A percentile compares a stretch with the other conserved stretches of the same genome.
phyloP scores from a whole-genome alignment of 2,113 vertebrate genomes.

The Sylvia atricapilla region DNA sequence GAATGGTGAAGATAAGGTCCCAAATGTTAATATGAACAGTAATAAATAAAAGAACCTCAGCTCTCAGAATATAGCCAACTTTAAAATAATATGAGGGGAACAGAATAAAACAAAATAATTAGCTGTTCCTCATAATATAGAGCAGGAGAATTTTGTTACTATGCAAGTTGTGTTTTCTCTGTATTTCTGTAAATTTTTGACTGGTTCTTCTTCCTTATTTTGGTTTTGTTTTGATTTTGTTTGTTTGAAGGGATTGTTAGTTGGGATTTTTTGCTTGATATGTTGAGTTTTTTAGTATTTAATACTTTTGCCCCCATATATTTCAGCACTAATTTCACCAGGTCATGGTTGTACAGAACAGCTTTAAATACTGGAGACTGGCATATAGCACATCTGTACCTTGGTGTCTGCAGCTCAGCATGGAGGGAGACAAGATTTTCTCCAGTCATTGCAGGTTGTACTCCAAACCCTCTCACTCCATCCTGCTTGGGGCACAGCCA shows the following conservation, averaged over 20 bases:
- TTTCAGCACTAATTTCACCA: neutral
- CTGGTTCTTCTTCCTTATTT: neutral
- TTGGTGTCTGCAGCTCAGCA: neutral
- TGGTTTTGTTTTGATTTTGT: neutral
- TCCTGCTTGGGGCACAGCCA: constrained; percentile 11
- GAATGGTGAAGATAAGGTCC: neutral
- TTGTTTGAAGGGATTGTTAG: neutral
- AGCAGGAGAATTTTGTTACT: neutral
- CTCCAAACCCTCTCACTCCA: neutral
- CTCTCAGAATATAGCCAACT: neutral
- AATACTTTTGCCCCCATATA: neutral
- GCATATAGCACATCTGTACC: neutral
- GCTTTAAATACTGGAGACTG: neutral
- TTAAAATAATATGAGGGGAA: neutral
- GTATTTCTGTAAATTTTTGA: neutral
- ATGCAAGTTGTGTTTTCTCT: neutral
- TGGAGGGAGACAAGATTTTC: neutral
- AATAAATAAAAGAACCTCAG: neutral
- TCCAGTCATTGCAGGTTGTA: neutral
- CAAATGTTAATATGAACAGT: neutral
- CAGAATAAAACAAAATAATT: neutral
- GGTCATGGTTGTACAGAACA: neutral
- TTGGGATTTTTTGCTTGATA: accelerated
- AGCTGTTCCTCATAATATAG: neutral
- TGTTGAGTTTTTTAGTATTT: neutral